Base-by-base conservation (phyloP, 53 echinoderm and acorn worm genomes). In the Crossaster papposus region DNA sequence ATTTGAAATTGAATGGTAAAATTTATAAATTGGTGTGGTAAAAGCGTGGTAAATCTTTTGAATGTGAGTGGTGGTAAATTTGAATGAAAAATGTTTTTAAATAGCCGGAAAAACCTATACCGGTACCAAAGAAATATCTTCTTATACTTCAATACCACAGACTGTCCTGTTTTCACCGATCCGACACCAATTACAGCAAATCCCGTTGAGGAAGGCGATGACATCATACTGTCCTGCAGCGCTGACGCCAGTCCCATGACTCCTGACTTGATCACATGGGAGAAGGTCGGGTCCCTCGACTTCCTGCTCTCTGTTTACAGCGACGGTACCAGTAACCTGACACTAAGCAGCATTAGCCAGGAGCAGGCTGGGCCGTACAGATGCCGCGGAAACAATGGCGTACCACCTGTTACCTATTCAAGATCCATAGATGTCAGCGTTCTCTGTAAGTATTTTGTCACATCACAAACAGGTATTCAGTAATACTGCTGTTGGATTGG, bases 171-270 rank as follows among this genome's bases (percentile, higher is more conserved):
- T 9, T 50, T 83, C 44, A 18, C 24, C 9, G 38, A 65, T 26
- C 38, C 38, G 15, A 4, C 37, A 13, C 30, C 17, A 15, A 11
- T 17, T 10, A 51, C 83, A 24, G 3, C n/a, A 0, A 65, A 9
- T 79, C 37, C 79, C 9, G 36, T 79, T 11, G 51, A 28, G 7
- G 89, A 89, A 35, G 89, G 89, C 5, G 79, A 34, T 54, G 65
- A 65, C 65, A 64, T 89, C 29, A 65, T 79, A 51, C 68, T 89
- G 50, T 73, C 79, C 34, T 89, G 89, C 51, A 79, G 79, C 30
- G 64, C 88, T 10, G 79, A 89, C 22, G 89, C 89, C 55, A 80
- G 81, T 52, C 89, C 89, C 53, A 70, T 52, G n/a, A 32, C 89
- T 7, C 26, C 72, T 65, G 65, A 65, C 36, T 82, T 64, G 65